phyloP scores from a whole-genome alignment of 2,113 vertebrate genomes.

The Smithornis capensis region DNA sequence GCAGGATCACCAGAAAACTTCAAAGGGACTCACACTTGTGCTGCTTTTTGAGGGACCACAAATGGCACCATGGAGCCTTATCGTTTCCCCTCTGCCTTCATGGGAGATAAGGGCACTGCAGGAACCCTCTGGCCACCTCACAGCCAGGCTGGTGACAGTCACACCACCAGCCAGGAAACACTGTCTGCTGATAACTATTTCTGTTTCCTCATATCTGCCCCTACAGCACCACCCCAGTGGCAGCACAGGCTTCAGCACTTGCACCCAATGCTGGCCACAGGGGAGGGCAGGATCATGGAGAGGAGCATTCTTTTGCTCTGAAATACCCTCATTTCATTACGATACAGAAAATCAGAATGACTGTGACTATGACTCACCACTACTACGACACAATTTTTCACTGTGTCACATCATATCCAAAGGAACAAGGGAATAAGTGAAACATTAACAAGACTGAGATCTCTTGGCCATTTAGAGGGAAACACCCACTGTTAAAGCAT shows the following conservation, averaged over 20 bases:
- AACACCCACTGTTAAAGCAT: not conserved
- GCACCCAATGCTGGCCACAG: fast-evolving
- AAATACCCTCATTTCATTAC: not conserved
- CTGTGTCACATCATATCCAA: not conserved
- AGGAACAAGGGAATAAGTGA: not conserved
- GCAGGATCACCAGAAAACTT: conserved; percentile 13
- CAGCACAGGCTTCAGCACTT: fast-evolving
- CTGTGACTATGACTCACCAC: not conserved
- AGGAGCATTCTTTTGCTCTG: not conserved
- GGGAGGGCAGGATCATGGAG: not conserved
- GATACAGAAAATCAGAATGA: not conserved
- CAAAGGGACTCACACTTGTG: not conserved
- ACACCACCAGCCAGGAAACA: not conserved
- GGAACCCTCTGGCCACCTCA: not conserved
- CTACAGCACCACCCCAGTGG: not conserved
- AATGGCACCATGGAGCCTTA: not conserved
- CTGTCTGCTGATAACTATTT: not conserved
- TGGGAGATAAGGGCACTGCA: not conserved
- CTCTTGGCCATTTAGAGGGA: not conserved
- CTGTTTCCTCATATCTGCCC: not conserved
- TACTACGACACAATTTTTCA: not conserved
- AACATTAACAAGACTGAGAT: not conserved
- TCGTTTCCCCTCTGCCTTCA: not conserved
- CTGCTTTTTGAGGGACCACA: not conserved
- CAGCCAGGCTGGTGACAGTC: not conserved